phyloP scores from a whole-genome alignment of 2,888 invertebrate genomes.

The Rhyacophila evoluta region DNA sequence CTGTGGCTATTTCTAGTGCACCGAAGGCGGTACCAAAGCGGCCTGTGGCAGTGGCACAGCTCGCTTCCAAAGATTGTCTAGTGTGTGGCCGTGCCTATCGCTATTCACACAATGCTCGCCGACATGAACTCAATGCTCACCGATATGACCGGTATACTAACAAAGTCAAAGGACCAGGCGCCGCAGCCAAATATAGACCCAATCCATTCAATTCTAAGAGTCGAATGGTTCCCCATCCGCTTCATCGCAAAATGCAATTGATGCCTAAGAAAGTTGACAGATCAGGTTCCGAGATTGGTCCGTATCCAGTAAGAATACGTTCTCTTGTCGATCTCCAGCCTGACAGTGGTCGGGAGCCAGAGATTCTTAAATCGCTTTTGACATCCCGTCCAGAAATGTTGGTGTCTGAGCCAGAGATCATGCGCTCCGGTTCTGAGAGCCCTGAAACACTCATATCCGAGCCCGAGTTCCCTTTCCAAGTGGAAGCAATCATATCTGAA shows the following conservation, averaged over 20 bases:
- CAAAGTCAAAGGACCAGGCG: slow-evolving; percentile 63
- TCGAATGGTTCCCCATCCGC: slow-evolving; percentile 67
- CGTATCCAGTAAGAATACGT: slow-evolving; percentile 68
- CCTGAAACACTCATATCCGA: slow-evolving; percentile 68
- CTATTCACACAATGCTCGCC: slow-evolving; percentile 68
- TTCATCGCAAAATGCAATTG: slow-evolving; percentile 59
- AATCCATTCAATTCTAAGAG: slow-evolving; percentile 69
- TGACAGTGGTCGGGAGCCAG: slow-evolving; percentile 66
- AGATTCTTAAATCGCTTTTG: slow-evolving; percentile 67
- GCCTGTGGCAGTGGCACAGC: slow-evolving; percentile 67
- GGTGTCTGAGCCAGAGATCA: slow-evolving; percentile 67
- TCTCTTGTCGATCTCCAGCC: slow-evolving; percentile 69
- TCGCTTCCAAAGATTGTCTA: slow-evolving; percentile 68
- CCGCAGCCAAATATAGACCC: slow-evolving; percentile 61
- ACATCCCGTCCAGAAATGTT: slow-evolving; percentile 67
- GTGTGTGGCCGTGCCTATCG: slow-evolving; percentile 68
- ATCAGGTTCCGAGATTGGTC: slow-evolving; percentile 64
- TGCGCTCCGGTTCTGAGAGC: slow-evolving; percentile 68
- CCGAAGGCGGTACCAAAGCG: slow-evolving; percentile 65
- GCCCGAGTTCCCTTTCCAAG: slow-evolving; percentile 69
- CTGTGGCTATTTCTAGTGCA: slow-evolving; percentile 55
- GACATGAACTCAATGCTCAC: slow-evolving; percentile 67
- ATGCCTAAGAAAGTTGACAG: slow-evolving; percentile 56
- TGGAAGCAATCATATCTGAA: slow-evolving; percentile 67
- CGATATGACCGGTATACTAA: slow-evolving; percentile 69